These are phyloP conservation scores for Sternarchorhynchus goeldii DNA, from an alignment of 2,797 vertebrate species.

Conservation along the genomic window DNA sequence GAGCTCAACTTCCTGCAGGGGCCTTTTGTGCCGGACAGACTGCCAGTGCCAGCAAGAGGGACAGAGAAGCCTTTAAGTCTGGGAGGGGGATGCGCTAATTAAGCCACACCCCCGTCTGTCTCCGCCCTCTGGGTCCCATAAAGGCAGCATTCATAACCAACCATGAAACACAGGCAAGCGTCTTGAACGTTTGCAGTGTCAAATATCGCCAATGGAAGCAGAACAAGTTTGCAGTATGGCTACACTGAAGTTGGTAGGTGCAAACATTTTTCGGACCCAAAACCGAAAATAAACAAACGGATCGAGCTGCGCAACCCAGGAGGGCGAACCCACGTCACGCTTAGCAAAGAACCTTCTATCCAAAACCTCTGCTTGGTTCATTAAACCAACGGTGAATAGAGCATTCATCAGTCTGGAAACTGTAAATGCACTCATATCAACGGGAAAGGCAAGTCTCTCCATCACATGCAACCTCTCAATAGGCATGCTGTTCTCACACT, in stretches of 20 bases:
- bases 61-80: constrained; percentile 15
- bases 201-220: neutral
- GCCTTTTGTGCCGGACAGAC: constrained; percentile 1
- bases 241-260: neutral
- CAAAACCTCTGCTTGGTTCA: constrained; percentile 4
- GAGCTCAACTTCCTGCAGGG: constrained; percentile 35
- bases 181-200: constrained; percentile 23
- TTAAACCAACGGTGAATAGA: constrained; percentile 38
- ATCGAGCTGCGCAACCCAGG: neutral
- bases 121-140: neutral
- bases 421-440: constrained; percentile 30
- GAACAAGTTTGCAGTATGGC: constrained; percentile 2
- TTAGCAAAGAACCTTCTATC: constrained; percentile 36
- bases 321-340: neutral
- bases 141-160: constrained; percentile 13
- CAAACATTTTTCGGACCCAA: neutral
- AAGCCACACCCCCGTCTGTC: neutral
- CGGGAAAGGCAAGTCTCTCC: constrained; percentile 8
- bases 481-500: constrained; percentile 9
- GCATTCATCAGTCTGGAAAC: constrained; percentile 44
- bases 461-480: constrained; percentile 40
- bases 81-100: neutral
- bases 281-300: constrained; percentile 19
- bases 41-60: constrained; percentile 14
- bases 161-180: neutral